phyloP scores from a whole-genome alignment of 2,797 vertebrate species.

The Cynopterus sphinx region DNA sequence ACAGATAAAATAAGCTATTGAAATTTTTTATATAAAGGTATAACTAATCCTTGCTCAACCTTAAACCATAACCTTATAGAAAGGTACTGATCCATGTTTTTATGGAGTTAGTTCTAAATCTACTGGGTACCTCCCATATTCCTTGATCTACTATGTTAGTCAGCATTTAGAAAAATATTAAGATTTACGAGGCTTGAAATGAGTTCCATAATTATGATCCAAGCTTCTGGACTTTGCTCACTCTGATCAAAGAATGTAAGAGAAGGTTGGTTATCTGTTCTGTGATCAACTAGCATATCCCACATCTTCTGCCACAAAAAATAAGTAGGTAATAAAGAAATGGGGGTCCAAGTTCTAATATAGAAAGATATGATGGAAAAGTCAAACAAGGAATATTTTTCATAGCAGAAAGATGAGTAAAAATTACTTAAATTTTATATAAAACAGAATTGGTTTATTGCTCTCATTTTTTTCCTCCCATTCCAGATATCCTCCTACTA shows the following conservation, averaged over 20 bases:
- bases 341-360: neutral
- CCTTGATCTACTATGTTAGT: neutral
- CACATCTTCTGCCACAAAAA: neutral
- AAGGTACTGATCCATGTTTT: neutral
- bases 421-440: constrained; percentile 3
- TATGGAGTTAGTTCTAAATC: neutral
- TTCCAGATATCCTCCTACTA: neutral
- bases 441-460: neutral
- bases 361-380: neutral
- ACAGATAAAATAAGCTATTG: neutral
- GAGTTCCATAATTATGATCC: neutral
- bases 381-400: neutral
- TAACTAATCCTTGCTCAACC: neutral
- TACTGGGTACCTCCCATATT: neutral
- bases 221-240: neutral
- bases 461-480: neutral
- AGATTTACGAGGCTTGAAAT: neutral
- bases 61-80: neutral
- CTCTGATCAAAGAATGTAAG: neutral
- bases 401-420: neutral
- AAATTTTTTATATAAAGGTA: neutral
- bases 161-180: neutral
- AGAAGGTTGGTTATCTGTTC: neutral
- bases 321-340: neutral
- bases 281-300: neutral